A percentile compares a stretch with the other conserved stretches of the same genome.
Evolutionary conservation across 2,113 vertebrate genomes (phyloP).

Genomic region (Ptychochromis oligacanthus): DNA sequence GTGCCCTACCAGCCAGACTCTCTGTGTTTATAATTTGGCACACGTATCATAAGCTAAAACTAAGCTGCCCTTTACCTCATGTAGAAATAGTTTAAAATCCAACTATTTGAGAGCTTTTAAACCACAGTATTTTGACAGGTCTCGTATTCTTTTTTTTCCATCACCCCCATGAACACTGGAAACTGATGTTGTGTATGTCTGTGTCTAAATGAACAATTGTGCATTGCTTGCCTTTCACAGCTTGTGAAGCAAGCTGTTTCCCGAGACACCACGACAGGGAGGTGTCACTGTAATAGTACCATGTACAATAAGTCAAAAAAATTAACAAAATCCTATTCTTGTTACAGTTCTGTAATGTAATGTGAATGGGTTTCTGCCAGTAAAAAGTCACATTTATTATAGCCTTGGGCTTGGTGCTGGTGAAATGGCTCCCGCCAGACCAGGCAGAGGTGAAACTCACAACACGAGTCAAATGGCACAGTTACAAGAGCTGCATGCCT

Average conservation of each 20-base stretch:
- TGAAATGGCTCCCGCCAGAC: slow-evolving; percentile 49
- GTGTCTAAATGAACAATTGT: slow-evolving; percentile 67
- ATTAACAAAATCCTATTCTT: slow-evolving; percentile 60
- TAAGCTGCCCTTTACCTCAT: slow-evolving; percentile 75
- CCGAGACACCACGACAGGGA: slow-evolving; percentile 57
- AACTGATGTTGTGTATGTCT: slow-evolving; percentile 56
- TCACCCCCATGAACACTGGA: slow-evolving; percentile 70
- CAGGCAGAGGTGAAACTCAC: slow-evolving; percentile 39
- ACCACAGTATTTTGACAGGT: slow-evolving; percentile 76
- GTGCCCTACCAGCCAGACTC: slow-evolving; percentile 70
- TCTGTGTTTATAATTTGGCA: slow-evolving; percentile 78
- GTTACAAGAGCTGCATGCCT: slow-evolving; percentile 22
- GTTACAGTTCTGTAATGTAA: slow-evolving; percentile 48
- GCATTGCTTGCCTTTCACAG: slow-evolving; percentile 63
- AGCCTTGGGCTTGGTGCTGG: slow-evolving; percentile 25
- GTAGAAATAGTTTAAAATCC: slow-evolving; percentile 77
- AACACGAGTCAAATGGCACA: slow-evolving; percentile 37
- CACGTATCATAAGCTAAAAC: slow-evolving; percentile 72
- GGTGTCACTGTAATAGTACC: slow-evolving; percentile 63
- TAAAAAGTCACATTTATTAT: slow-evolving; percentile 60
- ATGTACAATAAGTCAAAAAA: slow-evolving; percentile 44
- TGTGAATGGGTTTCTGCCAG: slow-evolving; percentile 40
- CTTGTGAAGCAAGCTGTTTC: slow-evolving; percentile 67
- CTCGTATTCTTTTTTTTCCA: slow-evolving; percentile 72
- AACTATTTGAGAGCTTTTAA: slow-evolving; percentile 74